A percentile compares a stretch with the other conserved stretches of the same genome.
Evolutionary conservation across 1,140 invertebrate genomes (phyloP).

Genomic region (Platyscapa corneri): DNA sequence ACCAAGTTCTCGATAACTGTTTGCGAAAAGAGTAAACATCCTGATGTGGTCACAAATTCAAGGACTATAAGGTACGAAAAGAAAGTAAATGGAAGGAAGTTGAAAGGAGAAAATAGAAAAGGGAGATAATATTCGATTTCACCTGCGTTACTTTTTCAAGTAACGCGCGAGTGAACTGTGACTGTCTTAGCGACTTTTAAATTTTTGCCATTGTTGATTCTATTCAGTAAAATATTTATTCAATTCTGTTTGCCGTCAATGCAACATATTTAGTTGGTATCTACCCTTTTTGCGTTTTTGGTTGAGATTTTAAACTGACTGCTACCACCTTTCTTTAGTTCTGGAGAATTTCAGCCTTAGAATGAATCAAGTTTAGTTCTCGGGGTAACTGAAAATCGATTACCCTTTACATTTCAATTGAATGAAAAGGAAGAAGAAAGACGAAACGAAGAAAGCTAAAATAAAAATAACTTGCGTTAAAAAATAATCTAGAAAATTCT

Average conservation of each 20-base stretch:
- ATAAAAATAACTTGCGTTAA: too few species aligned
- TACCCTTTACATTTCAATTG: not conserved
- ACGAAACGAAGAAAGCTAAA: not conserved
- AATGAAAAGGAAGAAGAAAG: not conserved
- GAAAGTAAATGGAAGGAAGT: not conserved
- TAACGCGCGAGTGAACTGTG: conserved; percentile 57
- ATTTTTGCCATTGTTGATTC: conserved; percentile 70
- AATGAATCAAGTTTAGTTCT: not conserved
- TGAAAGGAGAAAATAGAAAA: not conserved
- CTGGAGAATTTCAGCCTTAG: not conserved
- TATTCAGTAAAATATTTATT: conserved; percentile 74
- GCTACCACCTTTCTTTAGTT: not conserved
- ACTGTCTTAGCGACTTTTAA: conserved; percentile 70
- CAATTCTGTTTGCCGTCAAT: conserved; percentile 69
- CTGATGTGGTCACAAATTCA: not conserved
- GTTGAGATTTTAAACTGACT: not conserved
- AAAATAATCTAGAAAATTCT: too few species aligned
- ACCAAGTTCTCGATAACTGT: conserved; percentile 10
- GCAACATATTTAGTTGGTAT: conserved; percentile 65
- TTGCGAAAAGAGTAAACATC: conserved; percentile 11
- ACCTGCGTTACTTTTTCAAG: conserved; percentile 69
- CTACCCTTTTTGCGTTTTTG: conserved; percentile 5
- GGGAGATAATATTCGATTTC: conserved; percentile 67
- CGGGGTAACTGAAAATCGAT: not conserved
- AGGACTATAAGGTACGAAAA: conserved; percentile 25